These are phyloP conservation scores for Galeruca laticollis DNA, from an alignment of 2,888 invertebrate species.

Conservation along the genomic window DNA sequence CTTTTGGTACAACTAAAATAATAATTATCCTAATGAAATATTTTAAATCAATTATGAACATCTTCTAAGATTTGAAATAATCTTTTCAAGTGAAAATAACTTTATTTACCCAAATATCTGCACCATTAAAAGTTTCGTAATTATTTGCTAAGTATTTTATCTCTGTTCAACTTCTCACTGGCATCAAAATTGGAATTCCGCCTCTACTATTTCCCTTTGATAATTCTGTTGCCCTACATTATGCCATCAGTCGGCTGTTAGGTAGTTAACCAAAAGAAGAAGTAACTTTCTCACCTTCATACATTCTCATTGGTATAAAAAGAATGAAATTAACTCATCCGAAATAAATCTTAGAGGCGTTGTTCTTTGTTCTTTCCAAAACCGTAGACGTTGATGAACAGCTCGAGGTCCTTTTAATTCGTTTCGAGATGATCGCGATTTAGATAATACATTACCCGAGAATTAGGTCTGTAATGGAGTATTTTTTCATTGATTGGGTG, in stretches of 20 bases:
- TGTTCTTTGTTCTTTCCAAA: slow-evolving; percentile 15
- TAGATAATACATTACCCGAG: not conserved
- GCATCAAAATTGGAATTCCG: no score
- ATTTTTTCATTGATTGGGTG: not conserved
- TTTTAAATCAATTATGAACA: no score
- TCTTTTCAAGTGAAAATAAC: no score
- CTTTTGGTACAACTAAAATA: no score
- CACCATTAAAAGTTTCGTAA: no score
- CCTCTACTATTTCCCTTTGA: not conserved
- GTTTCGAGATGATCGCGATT: slow-evolving; percentile 6
- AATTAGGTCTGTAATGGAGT: not conserved
- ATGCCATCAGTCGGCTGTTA: not conserved
- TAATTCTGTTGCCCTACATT: not conserved
- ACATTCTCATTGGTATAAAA: slow-evolving; percentile 9
- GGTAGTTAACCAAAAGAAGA: not conserved
- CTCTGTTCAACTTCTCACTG: no score
- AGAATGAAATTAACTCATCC: slow-evolving; percentile 12
- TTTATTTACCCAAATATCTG: no score
- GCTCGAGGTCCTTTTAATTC: not conserved
- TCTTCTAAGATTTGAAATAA: no score
- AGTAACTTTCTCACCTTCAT: not conserved
- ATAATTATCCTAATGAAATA: no score
- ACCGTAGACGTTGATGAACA: slow-evolving; percentile 12
- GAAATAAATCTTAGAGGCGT: slow-evolving; percentile 2
- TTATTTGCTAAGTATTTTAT: no score